Base-by-base conservation (phyloP, 2,888 invertebrate genomes). In the Melinopterus prodromus region DNA sequence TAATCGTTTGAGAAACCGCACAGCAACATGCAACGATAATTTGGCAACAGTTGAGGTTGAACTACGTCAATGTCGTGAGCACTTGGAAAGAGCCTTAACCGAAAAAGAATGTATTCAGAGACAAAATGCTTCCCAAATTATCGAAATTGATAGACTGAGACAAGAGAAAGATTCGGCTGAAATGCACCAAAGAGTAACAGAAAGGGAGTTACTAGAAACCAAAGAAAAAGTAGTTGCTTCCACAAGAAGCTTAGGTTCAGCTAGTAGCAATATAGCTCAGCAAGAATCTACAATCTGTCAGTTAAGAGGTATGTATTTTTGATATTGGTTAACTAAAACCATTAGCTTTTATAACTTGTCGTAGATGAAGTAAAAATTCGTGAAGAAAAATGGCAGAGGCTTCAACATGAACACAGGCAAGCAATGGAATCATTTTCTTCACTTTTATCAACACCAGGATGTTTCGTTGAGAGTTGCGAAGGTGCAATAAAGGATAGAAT, bases 401-500 rank as follows among this genome's bases (percentile, higher is more conserved):
- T 93, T 16, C 94, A 94, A 85, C 91, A 92, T 38, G 95, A 95
- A 84, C 90, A 93, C 84, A 92, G 94, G 7, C 94, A 94, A 86
- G 91, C 93, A 0, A 90, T 95, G 87, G 95, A 95, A 86, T 94
- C 95, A 0, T 88, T 95, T 79, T 94, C 95, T 6, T 93, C 94
- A 79, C 90, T 94, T 70, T 88, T 95, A 35, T 94, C 95, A 86
- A 91, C 94, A 6, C 94, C 95, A 1, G 92, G 93, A 37, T 89
- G 94, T 82, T 95, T 94, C 87, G 93, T 95, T 4, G 96, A 96
- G 85, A 94, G 96, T 0, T 92, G 94, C 80, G 96, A 96, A 87
- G 92, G 92, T 77, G 91, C 95, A 53, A 94, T 97, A 81, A 95
- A 95, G 87, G 96, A 96, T 82, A 92, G 95, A 82, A 92, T 96